phyloP scores from a whole-genome alignment of 1,140 invertebrate species.

The Micrasema longulum region DNA sequence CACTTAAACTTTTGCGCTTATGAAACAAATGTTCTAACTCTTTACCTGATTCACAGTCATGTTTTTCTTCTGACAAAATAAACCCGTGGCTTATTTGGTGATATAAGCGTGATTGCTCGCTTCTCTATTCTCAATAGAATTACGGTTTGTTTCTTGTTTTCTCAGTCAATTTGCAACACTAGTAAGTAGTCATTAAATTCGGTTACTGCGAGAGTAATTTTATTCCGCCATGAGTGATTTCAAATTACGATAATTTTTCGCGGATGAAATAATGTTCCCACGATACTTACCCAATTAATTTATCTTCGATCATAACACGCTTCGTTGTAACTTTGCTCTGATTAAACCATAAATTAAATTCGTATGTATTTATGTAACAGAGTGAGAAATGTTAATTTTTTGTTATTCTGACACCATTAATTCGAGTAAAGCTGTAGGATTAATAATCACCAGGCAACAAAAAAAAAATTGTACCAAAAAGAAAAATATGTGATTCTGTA shows the following conservation, averaged over 20 bases:
- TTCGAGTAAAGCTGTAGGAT: too few relatives aligned
- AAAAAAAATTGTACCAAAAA: not conserved
- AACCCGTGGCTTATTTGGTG: slow-evolving; percentile 3
- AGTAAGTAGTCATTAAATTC: slow-evolving; percentile 16
- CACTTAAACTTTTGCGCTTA: too few relatives aligned
- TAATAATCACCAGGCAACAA: not conserved
- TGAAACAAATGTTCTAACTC: too few relatives aligned
- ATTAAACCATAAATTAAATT: slow-evolving; percentile 9
- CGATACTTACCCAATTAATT: slow-evolving; percentile 24
- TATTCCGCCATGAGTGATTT: slow-evolving; percentile 1
- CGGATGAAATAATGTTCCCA: slow-evolving; percentile 15
- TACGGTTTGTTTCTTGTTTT: slow-evolving; percentile 18
- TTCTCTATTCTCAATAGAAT: not conserved
- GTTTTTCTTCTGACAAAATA: not conserved
- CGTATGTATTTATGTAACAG: slow-evolving; percentile 3
- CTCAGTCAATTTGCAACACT: slow-evolving; percentile 25
- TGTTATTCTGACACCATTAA: not conserved
- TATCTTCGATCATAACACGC: slow-evolving; percentile 19
- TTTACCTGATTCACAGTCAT: too few relatives aligned
- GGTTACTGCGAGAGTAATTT: not conserved
- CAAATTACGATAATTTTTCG: slow-evolving; percentile 17
- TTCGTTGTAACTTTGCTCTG: slow-evolving; percentile 1
- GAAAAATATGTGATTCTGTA: too few relatives aligned
- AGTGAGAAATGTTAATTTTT: not conserved
- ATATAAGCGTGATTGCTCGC: not conserved